Conservation (phyloP, 2,888 invertebrate genomes). For the Cataglyphis albicans region DNA sequence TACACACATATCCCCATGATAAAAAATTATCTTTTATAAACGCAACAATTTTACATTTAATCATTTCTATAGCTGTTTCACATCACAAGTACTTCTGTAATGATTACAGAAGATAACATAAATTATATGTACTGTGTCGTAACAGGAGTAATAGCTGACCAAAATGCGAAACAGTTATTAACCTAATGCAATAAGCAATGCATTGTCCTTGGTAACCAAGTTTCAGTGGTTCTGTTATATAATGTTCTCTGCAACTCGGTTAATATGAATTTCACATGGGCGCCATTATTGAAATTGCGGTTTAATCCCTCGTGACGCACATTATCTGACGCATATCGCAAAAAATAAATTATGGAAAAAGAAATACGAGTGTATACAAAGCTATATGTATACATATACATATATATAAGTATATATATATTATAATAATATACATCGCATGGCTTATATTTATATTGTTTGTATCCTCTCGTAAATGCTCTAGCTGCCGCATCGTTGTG, state of each 20-base stretch:
- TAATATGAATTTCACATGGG: constrained; percentile 37
- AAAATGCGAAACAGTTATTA: constrained; percentile 42
- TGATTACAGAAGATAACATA: neutral
- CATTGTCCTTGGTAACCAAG: constrained; percentile 53
- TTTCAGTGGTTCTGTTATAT: constrained; percentile 35
- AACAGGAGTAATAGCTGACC: constrained; percentile 36
- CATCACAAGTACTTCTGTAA: neutral
- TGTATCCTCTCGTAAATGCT: constrained; percentile 19
- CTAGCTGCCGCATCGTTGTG: constrained; percentile 42
- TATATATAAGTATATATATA: neutral
- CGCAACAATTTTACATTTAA: neutral
- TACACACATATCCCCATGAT: neutral
- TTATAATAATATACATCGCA: constrained; percentile 2
- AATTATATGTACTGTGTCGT: neutral
- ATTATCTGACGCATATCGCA: constrained; percentile 12
- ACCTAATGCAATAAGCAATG: constrained; percentile 47
- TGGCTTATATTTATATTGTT: constrained; percentile 12
- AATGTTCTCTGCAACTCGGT: constrained; percentile 34
- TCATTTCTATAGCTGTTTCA: neutral
- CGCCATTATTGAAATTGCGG: constrained; percentile 53
- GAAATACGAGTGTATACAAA: neutral
- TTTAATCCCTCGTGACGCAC: constrained; percentile 25
- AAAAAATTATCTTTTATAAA: neutral
- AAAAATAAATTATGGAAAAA: constrained; percentile 38
- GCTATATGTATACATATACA: neutral